Percentiles rank a stretch among this genome's conserved stretches.
phyloP scores from a whole-genome alignment of 2,888 invertebrate species.

The Nymphalis urticae region DNA sequence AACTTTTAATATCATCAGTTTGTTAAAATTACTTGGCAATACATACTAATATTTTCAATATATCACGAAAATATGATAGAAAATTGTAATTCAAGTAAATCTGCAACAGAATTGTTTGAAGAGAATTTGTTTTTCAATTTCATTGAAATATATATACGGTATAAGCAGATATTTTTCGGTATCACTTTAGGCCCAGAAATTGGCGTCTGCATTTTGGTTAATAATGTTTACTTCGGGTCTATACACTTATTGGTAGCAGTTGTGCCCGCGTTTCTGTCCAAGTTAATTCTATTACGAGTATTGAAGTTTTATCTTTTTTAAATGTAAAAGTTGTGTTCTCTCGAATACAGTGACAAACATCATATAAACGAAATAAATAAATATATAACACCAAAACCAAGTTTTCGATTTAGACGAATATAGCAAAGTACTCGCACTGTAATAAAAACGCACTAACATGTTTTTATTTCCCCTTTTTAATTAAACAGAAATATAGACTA shows the following conservation, averaged over 20 bases:
- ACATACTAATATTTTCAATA: neutral
- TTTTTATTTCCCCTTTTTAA: too few species aligned
- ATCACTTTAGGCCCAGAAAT: neutral
- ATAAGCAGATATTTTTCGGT: slow-evolving; percentile 5
- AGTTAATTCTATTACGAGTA: slow-evolving; percentile 31
- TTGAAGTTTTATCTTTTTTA: slow-evolving; percentile 4
- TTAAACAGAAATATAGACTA: too few species aligned
- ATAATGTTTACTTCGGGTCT: slow-evolving; percentile 42
- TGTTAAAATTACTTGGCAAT: neutral
- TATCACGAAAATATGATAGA: neutral
- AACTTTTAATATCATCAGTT: too few species aligned
- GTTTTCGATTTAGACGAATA: too few species aligned
- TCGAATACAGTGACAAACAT: too few species aligned
- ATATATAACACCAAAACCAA: too few species aligned
- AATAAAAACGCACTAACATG: too few species aligned
- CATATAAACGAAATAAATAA: too few species aligned
- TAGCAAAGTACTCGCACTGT: too few species aligned
- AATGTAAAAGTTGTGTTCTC: neutral
- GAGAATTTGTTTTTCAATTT: too few species aligned
- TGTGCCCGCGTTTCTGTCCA: slow-evolving; percentile 28
- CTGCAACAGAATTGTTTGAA: neutral
- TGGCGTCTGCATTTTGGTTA: slow-evolving; percentile 30
- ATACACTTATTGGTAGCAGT: slow-evolving; percentile 36
- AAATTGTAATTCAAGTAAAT: neutral
- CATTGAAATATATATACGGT: neutral